These are phyloP conservation scores for Nebria salina DNA, from an alignment of 2,888 invertebrate genomes.

Conservation along the genomic window DNA sequence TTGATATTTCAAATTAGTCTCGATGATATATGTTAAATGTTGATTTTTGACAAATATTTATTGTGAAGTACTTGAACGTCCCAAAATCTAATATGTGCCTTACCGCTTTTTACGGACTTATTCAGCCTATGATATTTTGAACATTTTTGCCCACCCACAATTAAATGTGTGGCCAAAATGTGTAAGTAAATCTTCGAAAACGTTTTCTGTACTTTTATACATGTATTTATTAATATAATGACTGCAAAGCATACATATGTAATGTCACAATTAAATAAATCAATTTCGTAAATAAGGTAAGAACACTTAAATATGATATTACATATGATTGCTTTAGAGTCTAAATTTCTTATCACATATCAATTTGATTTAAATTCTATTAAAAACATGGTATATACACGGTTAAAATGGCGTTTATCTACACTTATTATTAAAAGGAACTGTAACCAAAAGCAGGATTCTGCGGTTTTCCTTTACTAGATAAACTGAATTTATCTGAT, in stretches of 20 bases:
- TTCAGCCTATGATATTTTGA: constrained; percentile 12
- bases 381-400: neutral
- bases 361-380: neutral
- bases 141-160: neutral
- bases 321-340: neutral
- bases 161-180: neutral
- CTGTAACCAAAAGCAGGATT: constrained; percentile 11
- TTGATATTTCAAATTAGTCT: neutral
- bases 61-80: constrained; percentile 8
- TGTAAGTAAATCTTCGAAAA: constrained; percentile 2
- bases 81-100: constrained; percentile 42
- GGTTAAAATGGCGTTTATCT: neutral
- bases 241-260: neutral
- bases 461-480: constrained; percentile 15
- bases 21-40: constrained; percentile 2
- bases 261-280: too few species aligned
- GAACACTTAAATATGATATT: too few species aligned
- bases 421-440: constrained; percentile 3
- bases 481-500: neutral
- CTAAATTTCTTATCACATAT: neutral
- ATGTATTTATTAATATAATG: neutral
- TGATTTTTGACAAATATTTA: constrained; percentile 1
- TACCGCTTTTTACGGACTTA: constrained; percentile 41
- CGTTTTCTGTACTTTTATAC: constrained; percentile 6
- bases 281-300: too few species aligned